Evolutionary conservation across 2,113 vertebrate genomes (phyloP).

Genomic region (Trichomycterus rosablanca): DNA sequence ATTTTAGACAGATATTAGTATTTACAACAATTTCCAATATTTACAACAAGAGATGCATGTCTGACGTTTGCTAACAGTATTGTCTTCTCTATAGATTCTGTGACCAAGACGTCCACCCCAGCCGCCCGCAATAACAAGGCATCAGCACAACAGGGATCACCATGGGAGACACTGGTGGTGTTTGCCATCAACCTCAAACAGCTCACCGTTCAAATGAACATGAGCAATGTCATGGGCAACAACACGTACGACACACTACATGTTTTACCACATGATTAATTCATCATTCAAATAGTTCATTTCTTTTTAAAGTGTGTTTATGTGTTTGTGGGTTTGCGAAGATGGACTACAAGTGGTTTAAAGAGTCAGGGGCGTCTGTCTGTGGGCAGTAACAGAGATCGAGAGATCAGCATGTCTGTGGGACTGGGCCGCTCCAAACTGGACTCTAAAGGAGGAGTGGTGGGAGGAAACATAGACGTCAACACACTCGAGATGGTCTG

Average conservation of each 20-base stretch:
- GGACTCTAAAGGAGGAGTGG: constrained; percentile 95
- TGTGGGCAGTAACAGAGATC: constrained; percentile 91
- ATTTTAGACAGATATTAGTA: neutral
- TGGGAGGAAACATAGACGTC: constrained; percentile 96
- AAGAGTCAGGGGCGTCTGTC: constrained; percentile 97
- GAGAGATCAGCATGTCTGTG: constrained; percentile 97
- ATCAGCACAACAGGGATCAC: constrained; percentile 84
- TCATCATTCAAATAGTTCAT: too few species aligned
- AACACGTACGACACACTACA: constrained; percentile 79
- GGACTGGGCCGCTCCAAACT: constrained; percentile 93
- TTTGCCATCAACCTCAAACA: constrained; percentile 98
- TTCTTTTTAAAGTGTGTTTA: constrained; percentile 21
- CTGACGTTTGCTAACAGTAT: too few species aligned
- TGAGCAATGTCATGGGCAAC: constrained; percentile 99
- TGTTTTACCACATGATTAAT: too few species aligned
- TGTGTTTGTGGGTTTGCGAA: constrained; percentile 56
- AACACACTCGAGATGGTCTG: constrained; percentile 98
- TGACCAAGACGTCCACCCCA: constrained; percentile 89
- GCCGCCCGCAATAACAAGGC: constrained; percentile 81
- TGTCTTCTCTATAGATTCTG: constrained; percentile 68
- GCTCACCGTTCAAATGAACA: constrained; percentile 97
- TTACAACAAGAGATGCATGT: too few species aligned
- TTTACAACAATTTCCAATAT: too few species aligned
- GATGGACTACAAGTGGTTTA: constrained; percentile 97
- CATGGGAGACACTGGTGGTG: constrained; percentile 96